Conservation (phyloP, 2,888 invertebrate genomes). For the Pachydiplax longipennis region DNA sequence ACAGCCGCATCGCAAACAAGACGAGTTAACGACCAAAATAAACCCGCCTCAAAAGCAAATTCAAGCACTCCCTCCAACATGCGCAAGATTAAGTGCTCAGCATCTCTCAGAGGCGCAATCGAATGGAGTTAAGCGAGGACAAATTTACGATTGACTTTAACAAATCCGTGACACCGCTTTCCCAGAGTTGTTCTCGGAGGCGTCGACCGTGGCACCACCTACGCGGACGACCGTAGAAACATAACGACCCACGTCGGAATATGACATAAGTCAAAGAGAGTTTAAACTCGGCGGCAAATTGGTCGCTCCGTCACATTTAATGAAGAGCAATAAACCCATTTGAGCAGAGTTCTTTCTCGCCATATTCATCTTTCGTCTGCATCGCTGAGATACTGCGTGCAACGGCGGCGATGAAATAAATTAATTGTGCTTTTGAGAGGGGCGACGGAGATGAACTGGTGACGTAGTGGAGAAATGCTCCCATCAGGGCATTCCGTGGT, state of each 20-base stretch:
- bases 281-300: constrained; percentile 27
- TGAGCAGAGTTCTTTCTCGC: not conserved
- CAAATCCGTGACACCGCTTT: not conserved
- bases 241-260: not conserved
- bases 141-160: not conserved
- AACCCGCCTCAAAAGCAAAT: not conserved
- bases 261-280: constrained; percentile 21
- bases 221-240: not conserved
- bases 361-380: not conserved
- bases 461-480: not conserved
- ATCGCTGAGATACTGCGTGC: not conserved
- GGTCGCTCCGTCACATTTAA: constrained; percentile 1
- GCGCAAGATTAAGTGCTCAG: not conserved
- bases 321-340: constrained; percentile 18
- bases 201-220: not conserved
- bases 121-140: not conserved
- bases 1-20: too few relatives aligned
- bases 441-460: not conserved
- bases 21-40: too few relatives aligned
- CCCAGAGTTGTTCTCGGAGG: not conserved
- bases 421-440: not conserved
- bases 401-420: not conserved
- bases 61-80: not conserved
- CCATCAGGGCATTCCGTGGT: not conserved
- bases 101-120: not conserved